Conservation (phyloP, 2,797 vertebrate genomes). For the Gymnoscopelus microlampas region DNA sequence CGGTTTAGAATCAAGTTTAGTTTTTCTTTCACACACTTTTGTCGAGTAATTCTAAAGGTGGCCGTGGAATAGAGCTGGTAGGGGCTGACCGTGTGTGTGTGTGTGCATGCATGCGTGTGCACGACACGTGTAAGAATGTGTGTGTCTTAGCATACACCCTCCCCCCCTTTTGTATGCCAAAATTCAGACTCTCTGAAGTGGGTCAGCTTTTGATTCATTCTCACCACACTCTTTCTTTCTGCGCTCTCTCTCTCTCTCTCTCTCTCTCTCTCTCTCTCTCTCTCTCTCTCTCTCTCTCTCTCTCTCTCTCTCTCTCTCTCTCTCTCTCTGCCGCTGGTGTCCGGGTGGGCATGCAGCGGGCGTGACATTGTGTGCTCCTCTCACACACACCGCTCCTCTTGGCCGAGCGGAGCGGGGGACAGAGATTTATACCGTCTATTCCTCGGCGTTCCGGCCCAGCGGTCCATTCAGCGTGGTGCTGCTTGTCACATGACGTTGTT, state of each 20-base stretch:
- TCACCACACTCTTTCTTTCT: conserved; percentile 5
- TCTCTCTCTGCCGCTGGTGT: conserved; percentile 12
- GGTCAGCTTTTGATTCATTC: too few species aligned
- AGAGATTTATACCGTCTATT: conserved; percentile 9
- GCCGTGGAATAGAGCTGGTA: too few species aligned
- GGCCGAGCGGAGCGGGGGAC: neutral
- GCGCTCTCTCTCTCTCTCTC: neutral
- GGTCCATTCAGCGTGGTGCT: conserved; percentile 13
- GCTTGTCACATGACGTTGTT: conserved; percentile 22
- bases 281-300: conserved; percentile 11
- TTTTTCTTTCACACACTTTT: too few species aligned
- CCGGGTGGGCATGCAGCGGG: neutral
- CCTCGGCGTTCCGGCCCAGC: neutral
- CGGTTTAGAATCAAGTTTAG: too few species aligned
- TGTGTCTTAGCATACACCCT: too few species aligned
- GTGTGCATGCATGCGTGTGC: too few species aligned
- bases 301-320: conserved; percentile 15
- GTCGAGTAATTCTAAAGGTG: too few species aligned
- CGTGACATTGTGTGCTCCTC: conserved; percentile 2
- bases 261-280: conserved; percentile 17
- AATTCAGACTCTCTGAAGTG: too few species aligned
- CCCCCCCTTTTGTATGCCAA: too few species aligned
- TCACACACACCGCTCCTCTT: neutral
- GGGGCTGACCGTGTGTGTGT: too few species aligned
- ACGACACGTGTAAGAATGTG: too few species aligned